Conservation (phyloP, 2,113 vertebrate species). For the Narcine bancroftii region DNA sequence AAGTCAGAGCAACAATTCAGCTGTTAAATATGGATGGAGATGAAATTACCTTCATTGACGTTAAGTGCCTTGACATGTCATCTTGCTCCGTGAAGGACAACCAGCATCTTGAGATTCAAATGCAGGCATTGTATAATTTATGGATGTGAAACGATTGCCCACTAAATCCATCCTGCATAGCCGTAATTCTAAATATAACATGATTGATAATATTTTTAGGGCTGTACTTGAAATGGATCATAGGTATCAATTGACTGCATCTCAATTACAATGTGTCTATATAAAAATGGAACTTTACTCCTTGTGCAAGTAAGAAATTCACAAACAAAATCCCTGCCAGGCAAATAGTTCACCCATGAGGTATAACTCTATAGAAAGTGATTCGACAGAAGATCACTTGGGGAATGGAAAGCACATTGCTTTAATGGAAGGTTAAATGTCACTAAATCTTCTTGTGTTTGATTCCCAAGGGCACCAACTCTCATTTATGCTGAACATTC, state of each 20-base stretch:
- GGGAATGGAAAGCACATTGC: neutral
- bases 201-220: neutral
- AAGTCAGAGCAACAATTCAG: no score
- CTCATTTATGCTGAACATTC: neutral
- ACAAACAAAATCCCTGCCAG: neutral
- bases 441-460: neutral
- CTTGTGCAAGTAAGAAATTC: neutral
- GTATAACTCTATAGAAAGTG: neutral
- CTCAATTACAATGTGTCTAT: neutral
- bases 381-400: neutral
- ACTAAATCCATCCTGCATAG: neutral
- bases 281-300: neutral
- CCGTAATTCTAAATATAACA: neutral
- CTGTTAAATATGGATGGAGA: no score
- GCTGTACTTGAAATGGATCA: neutral
- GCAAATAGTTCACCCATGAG: neutral
- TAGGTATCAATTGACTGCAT: neutral
- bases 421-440: neutral
- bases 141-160: neutral
- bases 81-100: neutral
- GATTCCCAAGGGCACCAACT: neutral
- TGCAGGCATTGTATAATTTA: neutral
- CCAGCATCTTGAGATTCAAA: neutral
- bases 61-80: neutral
- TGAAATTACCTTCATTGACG: no score